Percentiles rank a stretch among this genome's conserved stretches.
These are phyloP conservation scores for Sarcophaga rosellei DNA, from an alignment of 2,888 invertebrate genomes.

Conservation along the genomic window DNA sequence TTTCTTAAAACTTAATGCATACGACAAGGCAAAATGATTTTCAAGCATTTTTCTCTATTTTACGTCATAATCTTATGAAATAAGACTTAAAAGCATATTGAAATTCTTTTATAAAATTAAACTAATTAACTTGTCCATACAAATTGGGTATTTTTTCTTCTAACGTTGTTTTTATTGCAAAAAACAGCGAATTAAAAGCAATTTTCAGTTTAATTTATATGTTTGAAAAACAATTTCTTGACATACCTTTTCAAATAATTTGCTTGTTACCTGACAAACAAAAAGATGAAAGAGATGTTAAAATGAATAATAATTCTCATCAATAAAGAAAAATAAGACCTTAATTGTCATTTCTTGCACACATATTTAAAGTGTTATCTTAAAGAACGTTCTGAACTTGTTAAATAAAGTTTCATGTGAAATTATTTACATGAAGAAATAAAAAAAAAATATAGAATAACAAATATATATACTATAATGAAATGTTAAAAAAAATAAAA, in stretches of 20 bases:
- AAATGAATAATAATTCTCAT: slow-evolving; percentile 3
- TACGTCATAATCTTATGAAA: no score
- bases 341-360: slow-evolving; percentile 29
- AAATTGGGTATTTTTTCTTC: no score
- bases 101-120: no score
- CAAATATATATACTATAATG: slow-evolving; percentile 14
- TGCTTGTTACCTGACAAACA: slow-evolving; percentile 40
- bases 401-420: slow-evolving; percentile 1
- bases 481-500: slow-evolving; percentile 35
- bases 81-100: no score
- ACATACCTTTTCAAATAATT: neutral
- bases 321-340: slow-evolving; percentile 10
- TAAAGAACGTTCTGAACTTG: slow-evolving; percentile 3
- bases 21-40: no score
- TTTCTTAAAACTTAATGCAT: no score
- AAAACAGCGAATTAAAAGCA: neutral
- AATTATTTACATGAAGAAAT: slow-evolving; percentile 38
- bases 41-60: no score
- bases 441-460: slow-evolving; percentile 30
- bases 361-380: slow-evolving; percentile 14
- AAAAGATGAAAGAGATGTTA: neutral
- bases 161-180: no score
- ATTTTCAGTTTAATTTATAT: neutral
- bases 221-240: no score
- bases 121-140: no score